Conservation (phyloP, 2,113 vertebrate species). For the Tor tambroides region DNA sequence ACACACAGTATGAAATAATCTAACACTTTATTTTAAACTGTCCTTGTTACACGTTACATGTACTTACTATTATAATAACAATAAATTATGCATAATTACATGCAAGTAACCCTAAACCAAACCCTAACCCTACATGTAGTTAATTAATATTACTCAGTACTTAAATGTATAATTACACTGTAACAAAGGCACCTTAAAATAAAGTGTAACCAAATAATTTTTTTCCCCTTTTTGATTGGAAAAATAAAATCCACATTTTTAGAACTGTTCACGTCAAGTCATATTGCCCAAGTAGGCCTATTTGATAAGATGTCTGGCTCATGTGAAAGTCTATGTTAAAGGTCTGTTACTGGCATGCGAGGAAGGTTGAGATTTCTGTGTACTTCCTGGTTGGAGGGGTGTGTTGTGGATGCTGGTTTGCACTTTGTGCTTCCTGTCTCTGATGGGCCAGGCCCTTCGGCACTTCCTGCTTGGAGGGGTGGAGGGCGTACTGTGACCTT, state of each 20-base stretch:
- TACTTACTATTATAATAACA: too few species aligned
- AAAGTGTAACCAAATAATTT: too few species aligned
- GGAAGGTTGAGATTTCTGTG: conserved; percentile 43
- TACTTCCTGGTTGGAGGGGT: conserved; percentile 62
- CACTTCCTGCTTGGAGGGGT: conserved; percentile 69
- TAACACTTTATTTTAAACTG: too few species aligned
- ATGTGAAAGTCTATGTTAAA: neutral
- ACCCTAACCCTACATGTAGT: too few species aligned
- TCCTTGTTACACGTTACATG: too few species aligned
- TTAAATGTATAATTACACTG: too few species aligned
- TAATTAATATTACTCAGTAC: too few species aligned
- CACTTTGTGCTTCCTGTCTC: conserved; percentile 75
- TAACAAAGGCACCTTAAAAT: too few species aligned
- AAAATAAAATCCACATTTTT: too few species aligned
- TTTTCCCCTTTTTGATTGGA: too few species aligned
- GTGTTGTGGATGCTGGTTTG: conserved; percentile 67
- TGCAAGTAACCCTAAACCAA: too few species aligned
- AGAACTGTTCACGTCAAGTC: neutral
- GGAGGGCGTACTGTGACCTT: conserved; percentile 69
- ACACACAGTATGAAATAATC: neutral
- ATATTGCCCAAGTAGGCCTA: neutral
- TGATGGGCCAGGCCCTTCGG: conserved; percentile 66
- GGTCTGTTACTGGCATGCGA: conserved; percentile 38
- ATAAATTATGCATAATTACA: too few species aligned
- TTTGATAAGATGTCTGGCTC: neutral